phyloP scores from a whole-genome alignment of 2,888 invertebrate genomes.

The Spilosoma lubricipeda region DNA sequence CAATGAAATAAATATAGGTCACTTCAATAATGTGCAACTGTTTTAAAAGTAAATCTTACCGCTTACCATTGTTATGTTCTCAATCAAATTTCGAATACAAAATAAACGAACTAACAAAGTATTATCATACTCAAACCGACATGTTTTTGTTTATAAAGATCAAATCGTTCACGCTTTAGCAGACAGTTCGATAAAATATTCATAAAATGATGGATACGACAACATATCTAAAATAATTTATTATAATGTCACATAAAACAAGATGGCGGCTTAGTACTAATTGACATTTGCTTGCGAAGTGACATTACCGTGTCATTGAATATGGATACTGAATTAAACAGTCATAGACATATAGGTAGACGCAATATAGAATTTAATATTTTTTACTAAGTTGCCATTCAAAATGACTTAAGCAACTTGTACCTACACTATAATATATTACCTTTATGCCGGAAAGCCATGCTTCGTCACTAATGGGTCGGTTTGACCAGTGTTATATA shows the following conservation, averaged over 20 bases:
- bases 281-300: background rate
- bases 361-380: background rate
- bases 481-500: no score
- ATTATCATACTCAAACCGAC: background rate
- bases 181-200: slow-evolving; percentile 11
- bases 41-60: background rate
- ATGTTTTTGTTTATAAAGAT: background rate
- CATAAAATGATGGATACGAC: background rate
- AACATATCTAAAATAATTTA: slow-evolving; percentile 2
- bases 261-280: background rate
- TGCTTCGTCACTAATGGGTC: no score
- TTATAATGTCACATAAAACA: background rate
- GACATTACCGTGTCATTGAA: background rate
- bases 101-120: background rate
- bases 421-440: no score
- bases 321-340: background rate
- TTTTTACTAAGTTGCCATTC: background rate
- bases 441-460: no score
- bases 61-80: background rate
- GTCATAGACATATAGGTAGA: background rate
- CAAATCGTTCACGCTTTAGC: background rate
- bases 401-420: background rate
- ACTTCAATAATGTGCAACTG: background rate
- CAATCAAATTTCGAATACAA: background rate
- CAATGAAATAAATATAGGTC: background rate